phyloP scores from a whole-genome alignment of 1,140 invertebrate genomes.

The Thrips palmi region DNA sequence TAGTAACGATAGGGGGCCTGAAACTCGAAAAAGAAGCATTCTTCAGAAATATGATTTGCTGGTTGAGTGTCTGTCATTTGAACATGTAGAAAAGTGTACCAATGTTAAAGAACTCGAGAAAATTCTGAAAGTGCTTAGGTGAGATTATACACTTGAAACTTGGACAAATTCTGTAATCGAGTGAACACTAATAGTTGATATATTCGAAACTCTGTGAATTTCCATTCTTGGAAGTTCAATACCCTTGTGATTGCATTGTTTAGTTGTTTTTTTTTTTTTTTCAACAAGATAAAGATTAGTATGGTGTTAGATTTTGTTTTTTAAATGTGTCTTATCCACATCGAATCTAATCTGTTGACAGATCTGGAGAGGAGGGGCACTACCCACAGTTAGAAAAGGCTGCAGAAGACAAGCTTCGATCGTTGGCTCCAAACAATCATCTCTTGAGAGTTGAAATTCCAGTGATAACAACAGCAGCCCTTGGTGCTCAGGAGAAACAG shows the following conservation, averaged over 20 bases:
- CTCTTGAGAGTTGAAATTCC: conserved; percentile 27
- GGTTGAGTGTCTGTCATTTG: conserved; percentile 35
- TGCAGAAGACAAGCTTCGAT: conserved; percentile 30
- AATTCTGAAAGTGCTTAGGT: conserved; percentile 35
- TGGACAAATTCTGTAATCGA: neutral
- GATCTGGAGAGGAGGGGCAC: conserved; percentile 46
- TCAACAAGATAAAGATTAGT: no score
- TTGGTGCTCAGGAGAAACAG: conserved; percentile 22
- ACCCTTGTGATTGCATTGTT: neutral
- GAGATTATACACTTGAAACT: conserved; percentile 7
- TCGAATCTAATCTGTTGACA: conserved; percentile 16
- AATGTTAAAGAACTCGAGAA: conserved; percentile 34
- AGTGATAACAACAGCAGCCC: conserved; percentile 23
- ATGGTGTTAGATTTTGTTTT: no score
- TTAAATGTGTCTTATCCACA: no score
- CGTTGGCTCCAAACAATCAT: conserved; percentile 31
- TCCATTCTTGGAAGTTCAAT: neutral
- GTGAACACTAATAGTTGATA: neutral
- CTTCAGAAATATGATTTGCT: conserved; percentile 39
- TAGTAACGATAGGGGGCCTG: no score
- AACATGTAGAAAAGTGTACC: conserved; percentile 31
- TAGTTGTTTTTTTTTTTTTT: conserved; percentile 1
- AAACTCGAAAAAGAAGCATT: no score
- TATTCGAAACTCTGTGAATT: neutral
- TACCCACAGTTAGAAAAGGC: conserved; percentile 35